phyloP scores from a whole-genome alignment of 2,888 invertebrate species.

The Drosophila falleni region DNA sequence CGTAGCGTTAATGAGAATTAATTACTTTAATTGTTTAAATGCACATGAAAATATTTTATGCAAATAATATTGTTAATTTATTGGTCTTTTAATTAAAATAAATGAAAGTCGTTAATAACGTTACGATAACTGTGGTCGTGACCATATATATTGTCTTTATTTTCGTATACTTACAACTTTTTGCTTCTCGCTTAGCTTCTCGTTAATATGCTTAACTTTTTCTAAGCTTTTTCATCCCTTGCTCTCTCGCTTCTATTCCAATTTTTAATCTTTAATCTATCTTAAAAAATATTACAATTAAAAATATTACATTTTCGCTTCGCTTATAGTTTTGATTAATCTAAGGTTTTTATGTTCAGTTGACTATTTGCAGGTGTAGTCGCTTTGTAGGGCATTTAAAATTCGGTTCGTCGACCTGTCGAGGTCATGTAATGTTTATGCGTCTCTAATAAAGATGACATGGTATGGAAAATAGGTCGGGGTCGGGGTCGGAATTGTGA shows the following conservation, averaged over 20 bases:
- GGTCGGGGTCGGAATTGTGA: neutral
- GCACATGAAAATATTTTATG: no score
- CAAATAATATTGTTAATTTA: no score
- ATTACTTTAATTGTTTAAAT: no score
- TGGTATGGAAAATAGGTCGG: neutral
- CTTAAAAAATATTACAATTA: neutral
- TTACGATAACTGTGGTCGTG: no score
- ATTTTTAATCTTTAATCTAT: neutral
- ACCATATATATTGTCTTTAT: no score
- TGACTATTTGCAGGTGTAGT: no score
- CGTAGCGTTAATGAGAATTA: no score
- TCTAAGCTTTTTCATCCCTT: neutral
- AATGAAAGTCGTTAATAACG: no score
- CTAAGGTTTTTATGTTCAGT: no score
- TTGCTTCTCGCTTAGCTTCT: neutral
- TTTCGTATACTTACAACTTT: neutral
- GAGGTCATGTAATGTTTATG: neutral
- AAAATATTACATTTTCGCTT: neutral
- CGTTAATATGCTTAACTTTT: neutral
- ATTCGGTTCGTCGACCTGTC: conserved; percentile 4
- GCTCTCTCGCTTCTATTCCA: neutral
- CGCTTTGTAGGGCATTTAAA: conserved; percentile 10
- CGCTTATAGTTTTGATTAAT: neutral
- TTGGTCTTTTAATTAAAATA: no score
- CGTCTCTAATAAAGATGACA: conserved; percentile 7